These are phyloP conservation scores for Atethmia centrago DNA, from an alignment of 2,888 invertebrate genomes.

Conservation along the genomic window DNA sequence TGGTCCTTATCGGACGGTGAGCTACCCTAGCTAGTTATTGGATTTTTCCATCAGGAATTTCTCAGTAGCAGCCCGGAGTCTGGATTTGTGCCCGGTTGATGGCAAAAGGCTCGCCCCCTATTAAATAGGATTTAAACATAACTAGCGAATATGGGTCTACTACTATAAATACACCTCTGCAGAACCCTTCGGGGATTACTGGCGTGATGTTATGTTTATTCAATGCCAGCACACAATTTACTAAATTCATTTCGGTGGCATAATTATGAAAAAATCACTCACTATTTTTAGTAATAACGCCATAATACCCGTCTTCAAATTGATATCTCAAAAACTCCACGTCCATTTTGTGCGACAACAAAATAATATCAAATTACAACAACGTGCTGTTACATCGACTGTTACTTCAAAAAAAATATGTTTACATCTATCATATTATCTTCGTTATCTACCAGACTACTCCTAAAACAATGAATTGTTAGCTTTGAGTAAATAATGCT, in stretches of 20 bases:
- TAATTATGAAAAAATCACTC: constrained; percentile 61
- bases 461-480: constrained; percentile 62
- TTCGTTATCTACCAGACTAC: constrained; percentile 58
- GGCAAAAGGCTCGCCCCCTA: not conserved
- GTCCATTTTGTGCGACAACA: constrained; percentile 74
- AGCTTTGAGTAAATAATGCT: constrained; percentile 54
- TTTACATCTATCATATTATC: constrained; percentile 54
- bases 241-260: not conserved
- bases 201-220: not conserved
- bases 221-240: not conserved
- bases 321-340: constrained; percentile 81
- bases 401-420: constrained; percentile 60
- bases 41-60: not conserved
- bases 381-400: constrained; percentile 39
- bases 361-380: constrained; percentile 50
- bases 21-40: too few relatives aligned
- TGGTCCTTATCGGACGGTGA: too few relatives aligned
- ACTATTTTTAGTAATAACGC: constrained; percentile 81
- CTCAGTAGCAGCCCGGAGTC: not conserved
- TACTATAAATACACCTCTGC: too few relatives aligned
- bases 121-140: not conserved
- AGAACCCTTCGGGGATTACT: too few relatives aligned
- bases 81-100: too few relatives aligned
- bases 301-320: constrained; percentile 80
- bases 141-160: not conserved